A percentile compares a stretch with the other conserved stretches of the same genome.
Conservation (phyloP, 2,888 invertebrate species). For the Cataglyphis livida region DNA sequence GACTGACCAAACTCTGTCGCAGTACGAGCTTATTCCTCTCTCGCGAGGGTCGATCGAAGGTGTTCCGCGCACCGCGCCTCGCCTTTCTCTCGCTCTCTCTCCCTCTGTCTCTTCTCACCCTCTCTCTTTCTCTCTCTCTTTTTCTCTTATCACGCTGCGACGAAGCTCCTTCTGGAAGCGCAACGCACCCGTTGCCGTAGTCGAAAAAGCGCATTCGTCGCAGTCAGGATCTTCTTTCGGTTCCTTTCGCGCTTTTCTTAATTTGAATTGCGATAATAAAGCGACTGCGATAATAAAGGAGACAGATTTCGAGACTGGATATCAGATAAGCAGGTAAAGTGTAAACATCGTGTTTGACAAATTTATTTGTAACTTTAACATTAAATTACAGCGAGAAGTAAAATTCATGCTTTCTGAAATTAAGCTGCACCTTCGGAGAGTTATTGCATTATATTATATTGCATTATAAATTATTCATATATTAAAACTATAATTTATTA, state of each 20-base stretch:
- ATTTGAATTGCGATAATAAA: background rate
- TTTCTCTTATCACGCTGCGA: slow-evolving; percentile 41
- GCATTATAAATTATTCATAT: background rate
- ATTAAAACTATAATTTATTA: background rate
- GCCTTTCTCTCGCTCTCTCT: slow-evolving; percentile 53
- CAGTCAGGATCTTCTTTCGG: background rate
- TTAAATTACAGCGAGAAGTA: background rate
- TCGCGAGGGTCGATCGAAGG: slow-evolving; percentile 82
- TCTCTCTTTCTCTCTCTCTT: background rate
- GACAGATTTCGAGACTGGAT: background rate
- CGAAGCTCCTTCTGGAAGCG: slow-evolving; percentile 57
- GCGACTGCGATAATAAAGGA: background rate
- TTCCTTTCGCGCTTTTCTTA: background rate
- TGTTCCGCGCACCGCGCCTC: slow-evolving; percentile 74
- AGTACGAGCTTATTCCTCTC: slow-evolving; percentile 69
- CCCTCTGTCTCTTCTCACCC: background rate
- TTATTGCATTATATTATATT: background rate
- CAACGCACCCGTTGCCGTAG: slow-evolving; percentile 50
- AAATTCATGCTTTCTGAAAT: background rate
- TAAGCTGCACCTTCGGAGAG: background rate
- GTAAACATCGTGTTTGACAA: background rate
- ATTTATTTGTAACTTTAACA: background rate
- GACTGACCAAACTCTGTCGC: slow-evolving; percentile 82
- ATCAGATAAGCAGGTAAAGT: background rate
- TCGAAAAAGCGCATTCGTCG: slow-evolving; percentile 32